Evolutionary conservation across 2,113 vertebrate species (phyloP), one percentile per base, ranked within the genome.

Genomic region (Acrocephalus kingi): DNA sequence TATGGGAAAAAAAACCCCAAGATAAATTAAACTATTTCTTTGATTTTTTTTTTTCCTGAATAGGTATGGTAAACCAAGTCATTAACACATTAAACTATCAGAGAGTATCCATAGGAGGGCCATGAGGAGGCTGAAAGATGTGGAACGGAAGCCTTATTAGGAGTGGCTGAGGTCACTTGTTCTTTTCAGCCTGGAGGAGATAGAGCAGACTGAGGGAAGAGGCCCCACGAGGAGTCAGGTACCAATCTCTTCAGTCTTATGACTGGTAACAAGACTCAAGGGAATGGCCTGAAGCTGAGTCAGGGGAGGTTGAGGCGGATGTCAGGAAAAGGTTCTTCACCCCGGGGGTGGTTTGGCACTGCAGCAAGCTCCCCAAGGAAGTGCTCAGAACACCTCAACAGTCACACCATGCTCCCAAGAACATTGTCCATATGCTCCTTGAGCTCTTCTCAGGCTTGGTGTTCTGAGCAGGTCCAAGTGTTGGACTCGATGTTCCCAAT

Each of bases 241-340:
- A 22, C 10, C 3, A 7, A 45, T 14, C 8, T 16, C 19, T 54
- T 62, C 28, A 11, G 15, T 24, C 15, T 62, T 28, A 7, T 8
- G 19, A 6, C 10, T 3, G 3, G 3, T n/a, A 6, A 46, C 12
- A 69, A 7, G 39, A n/a, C 33, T 39, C 0, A 0, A 54, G 28
- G 28, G 10, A 61, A 61, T 9, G 22, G 15, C 23, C 11, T 22
- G 39, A 46, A 54, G 22, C 15, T 62, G 28, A 13, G 31, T 43
- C 24, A 43, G 33, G 15, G 14, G 18, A 33, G 15, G 4, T 45
- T 51, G 22, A 18, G 4, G 14, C 1, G 46, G 27, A 46, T 24
- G 10, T 20, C 2, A 76, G 31, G 35, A 76, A 21, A 35, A 9
- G 4, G 11, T 22, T 76, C 3, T 30, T 35, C 13, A 17, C 13